Percentiles rank a stretch among this genome's conserved stretches.
These are phyloP conservation scores for Neuroterus valhalla DNA, from an alignment of 1,140 invertebrate species.

Conservation along the genomic window DNA sequence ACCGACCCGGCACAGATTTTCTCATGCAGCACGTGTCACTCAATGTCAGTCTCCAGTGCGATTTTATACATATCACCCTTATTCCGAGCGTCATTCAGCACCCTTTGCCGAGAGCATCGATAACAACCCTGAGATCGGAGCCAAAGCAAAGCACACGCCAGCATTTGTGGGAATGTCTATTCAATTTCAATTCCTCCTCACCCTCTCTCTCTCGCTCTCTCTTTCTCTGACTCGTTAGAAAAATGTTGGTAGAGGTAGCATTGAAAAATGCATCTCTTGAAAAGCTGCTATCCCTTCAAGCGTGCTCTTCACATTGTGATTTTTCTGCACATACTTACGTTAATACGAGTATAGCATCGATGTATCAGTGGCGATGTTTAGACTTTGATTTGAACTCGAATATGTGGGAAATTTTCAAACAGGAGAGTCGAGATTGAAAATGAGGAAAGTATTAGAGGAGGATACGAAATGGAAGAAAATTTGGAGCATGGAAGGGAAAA, in stretches of 20 bases:
- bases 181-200: not conserved
- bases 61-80: conserved; percentile 24
- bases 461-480: conserved; percentile 31
- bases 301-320: conserved; percentile 17
- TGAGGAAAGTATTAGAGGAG: conserved; percentile 34
- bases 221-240: conserved; percentile 33
- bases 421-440: conserved; percentile 51
- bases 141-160: conserved; percentile 4
- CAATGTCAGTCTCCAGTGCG: conserved; percentile 12
- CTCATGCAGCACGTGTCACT: conserved; percentile 21
- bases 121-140: conserved; percentile 22
- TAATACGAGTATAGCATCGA: too few relatives aligned
- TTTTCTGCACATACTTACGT: conserved; percentile 35
- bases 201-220: conserved; percentile 18
- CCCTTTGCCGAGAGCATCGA: conserved; percentile 13
- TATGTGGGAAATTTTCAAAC: conserved; percentile 42
- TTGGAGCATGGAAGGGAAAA: not conserved
- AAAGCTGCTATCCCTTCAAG: conserved; percentile 33
- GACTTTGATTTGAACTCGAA: conserved; percentile 6
- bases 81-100: not conserved
- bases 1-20: not conserved
- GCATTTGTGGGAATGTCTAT: conserved; percentile 21
- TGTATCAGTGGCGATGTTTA: conserved; percentile 7
- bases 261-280: conserved; percentile 50
- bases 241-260: conserved; percentile 37